These are phyloP conservation scores for Clytia hemisphaerica DNA, from an alignment of 30 jellyfish, hydroid and myxozoan genomes.

Conservation along the genomic window DNA sequence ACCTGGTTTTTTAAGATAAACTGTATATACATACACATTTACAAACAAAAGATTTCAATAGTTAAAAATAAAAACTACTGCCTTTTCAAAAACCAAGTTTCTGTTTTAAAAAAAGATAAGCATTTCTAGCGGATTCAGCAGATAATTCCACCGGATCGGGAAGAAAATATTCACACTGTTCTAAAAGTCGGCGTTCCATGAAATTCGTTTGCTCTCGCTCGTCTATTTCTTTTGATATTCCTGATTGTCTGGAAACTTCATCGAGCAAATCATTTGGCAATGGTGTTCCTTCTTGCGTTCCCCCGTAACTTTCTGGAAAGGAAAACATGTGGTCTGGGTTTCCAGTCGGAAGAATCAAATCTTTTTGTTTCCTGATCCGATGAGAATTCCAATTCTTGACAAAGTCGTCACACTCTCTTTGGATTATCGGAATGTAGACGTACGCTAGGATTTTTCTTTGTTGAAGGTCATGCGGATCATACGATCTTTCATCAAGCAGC, in stretches of 20 bases:
- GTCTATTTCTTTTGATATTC: background rate
- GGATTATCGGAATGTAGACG: constrained; percentile 14
- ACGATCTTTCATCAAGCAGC: constrained; percentile 6
- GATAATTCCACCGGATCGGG: too few relatives aligned
- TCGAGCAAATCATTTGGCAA: constrained; percentile 3
- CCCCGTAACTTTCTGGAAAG: constrained; percentile 7
- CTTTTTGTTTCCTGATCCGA: constrained; percentile 9
- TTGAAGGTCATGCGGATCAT: constrained; percentile 24
- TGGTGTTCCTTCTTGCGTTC: background rate
- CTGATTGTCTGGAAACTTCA: constrained; percentile 8
- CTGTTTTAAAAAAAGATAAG: too few relatives aligned
- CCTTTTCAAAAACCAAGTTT: too few relatives aligned
- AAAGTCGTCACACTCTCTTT: constrained; percentile 17
- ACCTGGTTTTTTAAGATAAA: too few relatives aligned
- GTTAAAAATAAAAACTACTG: too few relatives aligned
- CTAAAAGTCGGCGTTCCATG: constrained; percentile 9
- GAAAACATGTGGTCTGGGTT: constrained; percentile 14
- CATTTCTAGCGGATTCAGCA: too few relatives aligned
- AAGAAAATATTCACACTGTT: too few relatives aligned
- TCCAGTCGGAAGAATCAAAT: constrained; percentile 10
- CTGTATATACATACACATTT: too few relatives aligned
- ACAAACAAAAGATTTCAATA: too few relatives aligned
- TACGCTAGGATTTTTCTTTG: constrained; percentile 20
- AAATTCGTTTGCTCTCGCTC: constrained; percentile 16
- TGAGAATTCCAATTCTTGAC: constrained; percentile 10